A percentile compares a stretch with the other conserved stretches of the same genome.
These are phyloP conservation scores for Pionites leucogaster DNA, from an alignment of 2,113 vertebrate genomes.

Conservation along the genomic window DNA sequence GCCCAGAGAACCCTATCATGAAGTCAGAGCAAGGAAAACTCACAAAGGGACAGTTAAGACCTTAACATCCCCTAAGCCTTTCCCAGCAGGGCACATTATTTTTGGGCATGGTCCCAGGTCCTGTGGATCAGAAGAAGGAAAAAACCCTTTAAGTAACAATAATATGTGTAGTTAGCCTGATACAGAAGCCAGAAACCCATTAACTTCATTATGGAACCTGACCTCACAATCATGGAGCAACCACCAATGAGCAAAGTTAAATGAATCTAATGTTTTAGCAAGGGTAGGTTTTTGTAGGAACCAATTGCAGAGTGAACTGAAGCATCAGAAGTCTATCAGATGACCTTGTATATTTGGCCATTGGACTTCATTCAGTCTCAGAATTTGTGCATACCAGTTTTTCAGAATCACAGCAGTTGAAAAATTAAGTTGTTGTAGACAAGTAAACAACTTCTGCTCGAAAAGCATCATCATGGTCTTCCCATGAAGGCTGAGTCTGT, in stretches of 20 bases:
- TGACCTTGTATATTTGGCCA: background rate
- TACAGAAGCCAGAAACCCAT: background rate
- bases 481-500: background rate
- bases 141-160: background rate
- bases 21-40: background rate
- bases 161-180: background rate
- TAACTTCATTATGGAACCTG: background rate
- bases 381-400: background rate
- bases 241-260: background rate
- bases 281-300: background rate
- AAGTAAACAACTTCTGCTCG: background rate
- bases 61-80: background rate
- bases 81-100: background rate
- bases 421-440: background rate
- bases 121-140: background rate
- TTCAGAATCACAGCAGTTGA: background rate
- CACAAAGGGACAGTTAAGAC: background rate
- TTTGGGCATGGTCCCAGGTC: accelerated
- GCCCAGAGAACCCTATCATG: background rate
- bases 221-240: background rate
- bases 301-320: background rate
- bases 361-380: background rate
- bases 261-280: background rate
- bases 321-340: background rate
- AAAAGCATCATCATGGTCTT: background rate